Conservation (phyloP, 2,888 invertebrate genomes). For the Yponomeuta plumbellus region DNA sequence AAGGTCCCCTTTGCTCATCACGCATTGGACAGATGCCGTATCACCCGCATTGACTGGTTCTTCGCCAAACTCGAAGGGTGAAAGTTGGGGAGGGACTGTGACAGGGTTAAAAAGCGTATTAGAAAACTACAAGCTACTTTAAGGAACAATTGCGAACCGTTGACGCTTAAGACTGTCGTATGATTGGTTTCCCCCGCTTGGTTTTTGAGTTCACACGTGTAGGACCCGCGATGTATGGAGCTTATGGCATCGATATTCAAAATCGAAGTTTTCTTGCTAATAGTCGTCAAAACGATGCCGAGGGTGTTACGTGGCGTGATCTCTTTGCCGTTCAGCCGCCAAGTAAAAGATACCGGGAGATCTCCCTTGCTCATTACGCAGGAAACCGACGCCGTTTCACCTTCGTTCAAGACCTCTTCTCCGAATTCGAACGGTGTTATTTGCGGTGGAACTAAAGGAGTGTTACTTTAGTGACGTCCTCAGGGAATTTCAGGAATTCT, state of each 20-base stretch:
- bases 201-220: constrained; percentile 80
- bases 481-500: constrained; percentile 23
- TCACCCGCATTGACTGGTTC: constrained; percentile 85
- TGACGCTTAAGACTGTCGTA: constrained; percentile 77
- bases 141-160: constrained; percentile 64
- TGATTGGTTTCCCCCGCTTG: constrained; percentile 77
- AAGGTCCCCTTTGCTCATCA: constrained; percentile 86
- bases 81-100: constrained; percentile 81
- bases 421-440: constrained; percentile 86
- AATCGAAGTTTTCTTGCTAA: constrained; percentile 79
- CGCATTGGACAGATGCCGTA: constrained; percentile 84
- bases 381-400: constrained; percentile 82
- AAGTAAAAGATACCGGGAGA: constrained; percentile 84
- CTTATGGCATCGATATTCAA: constrained; percentile 80
- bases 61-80: constrained; percentile 81
- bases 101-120: not conserved
- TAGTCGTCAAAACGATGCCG: constrained; percentile 77
- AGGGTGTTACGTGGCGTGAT: constrained; percentile 68
- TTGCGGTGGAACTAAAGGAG: constrained; percentile 80
- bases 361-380: constrained; percentile 89
- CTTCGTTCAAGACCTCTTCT: constrained; percentile 82
- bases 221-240: constrained; percentile 78
- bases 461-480: constrained; percentile 27
- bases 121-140: constrained; percentile 9
- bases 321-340: constrained; percentile 79